phyloP scores from a whole-genome alignment of 2,113 vertebrate genomes.

The Sterna hirundo region DNA sequence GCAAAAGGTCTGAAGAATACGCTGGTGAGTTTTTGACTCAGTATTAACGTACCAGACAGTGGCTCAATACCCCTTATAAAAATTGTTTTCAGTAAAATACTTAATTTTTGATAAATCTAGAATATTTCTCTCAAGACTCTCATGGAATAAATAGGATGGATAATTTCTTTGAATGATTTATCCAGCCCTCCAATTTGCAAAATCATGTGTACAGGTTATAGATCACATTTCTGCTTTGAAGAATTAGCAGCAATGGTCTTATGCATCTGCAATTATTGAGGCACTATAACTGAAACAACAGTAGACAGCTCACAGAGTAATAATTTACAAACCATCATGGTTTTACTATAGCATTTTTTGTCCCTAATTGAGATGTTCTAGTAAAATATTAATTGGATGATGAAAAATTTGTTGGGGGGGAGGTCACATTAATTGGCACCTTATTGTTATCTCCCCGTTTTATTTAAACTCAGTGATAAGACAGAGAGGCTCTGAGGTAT shows the following conservation, averaged over 20 bases:
- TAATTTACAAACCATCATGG: background rate
- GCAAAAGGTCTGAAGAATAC: background rate
- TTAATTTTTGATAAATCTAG: background rate
- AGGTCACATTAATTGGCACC: background rate
- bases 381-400: background rate
- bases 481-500: background rate
- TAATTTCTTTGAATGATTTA: background rate
- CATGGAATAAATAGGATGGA: background rate
- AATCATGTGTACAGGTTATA: background rate
- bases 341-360: background rate
- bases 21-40: background rate
- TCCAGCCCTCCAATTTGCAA: background rate
- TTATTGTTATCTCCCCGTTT: background rate
- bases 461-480: background rate
- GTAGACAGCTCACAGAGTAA: background rate
- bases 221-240: background rate
- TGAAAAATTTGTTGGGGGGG: background rate
- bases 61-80: background rate
- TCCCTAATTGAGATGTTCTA: background rate
- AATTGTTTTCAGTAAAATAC: background rate
- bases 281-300: background rate
- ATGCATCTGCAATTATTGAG: background rate
- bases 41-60: fast-evolving
- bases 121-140: background rate
- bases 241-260: background rate